phyloP scores from a whole-genome alignment of 2,113 vertebrate species.

The Heterotis niloticus region DNA sequence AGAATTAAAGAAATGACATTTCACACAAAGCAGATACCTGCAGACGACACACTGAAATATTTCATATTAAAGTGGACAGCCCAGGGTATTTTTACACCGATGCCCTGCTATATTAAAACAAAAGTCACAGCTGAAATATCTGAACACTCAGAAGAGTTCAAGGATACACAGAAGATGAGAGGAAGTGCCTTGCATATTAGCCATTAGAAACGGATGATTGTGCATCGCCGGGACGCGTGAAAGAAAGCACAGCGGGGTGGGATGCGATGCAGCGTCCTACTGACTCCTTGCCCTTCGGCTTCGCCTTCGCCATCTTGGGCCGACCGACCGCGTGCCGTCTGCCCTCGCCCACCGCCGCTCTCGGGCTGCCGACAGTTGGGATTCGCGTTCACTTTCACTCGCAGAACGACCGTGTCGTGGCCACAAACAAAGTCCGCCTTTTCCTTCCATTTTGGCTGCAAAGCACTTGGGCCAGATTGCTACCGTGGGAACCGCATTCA shows the following conservation, averaged over 20 bases:
- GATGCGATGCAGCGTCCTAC: constrained; percentile 35
- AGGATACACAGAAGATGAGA: constrained; percentile 37
- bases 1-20: constrained; percentile 49
- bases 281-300: not conserved
- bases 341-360: too few relatives aligned
- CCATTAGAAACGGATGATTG: constrained; percentile 48
- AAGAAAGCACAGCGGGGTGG: constrained; percentile 34
- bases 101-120: constrained; percentile 40
- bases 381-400: too few relatives aligned
- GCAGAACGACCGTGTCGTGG: too few relatives aligned
- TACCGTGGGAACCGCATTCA: too few relatives aligned
- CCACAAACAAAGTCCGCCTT: too few relatives aligned
- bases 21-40: constrained; percentile 52
- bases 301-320: too few relatives aligned
- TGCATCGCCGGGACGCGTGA: constrained; percentile 45
- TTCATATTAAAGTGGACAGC: constrained; percentile 33
- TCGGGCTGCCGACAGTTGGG: too few relatives aligned
- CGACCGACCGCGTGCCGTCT: too few relatives aligned
- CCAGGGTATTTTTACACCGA: constrained; percentile 14
- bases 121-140: constrained; percentile 37
- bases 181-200: constrained; percentile 38
- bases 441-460: too few relatives aligned
- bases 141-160: constrained; percentile 29
- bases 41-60: constrained; percentile 43
- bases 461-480: too few relatives aligned